phyloP scores from a whole-genome alignment of 2,888 invertebrate species.

The Lumbricus terrestris region DNA sequence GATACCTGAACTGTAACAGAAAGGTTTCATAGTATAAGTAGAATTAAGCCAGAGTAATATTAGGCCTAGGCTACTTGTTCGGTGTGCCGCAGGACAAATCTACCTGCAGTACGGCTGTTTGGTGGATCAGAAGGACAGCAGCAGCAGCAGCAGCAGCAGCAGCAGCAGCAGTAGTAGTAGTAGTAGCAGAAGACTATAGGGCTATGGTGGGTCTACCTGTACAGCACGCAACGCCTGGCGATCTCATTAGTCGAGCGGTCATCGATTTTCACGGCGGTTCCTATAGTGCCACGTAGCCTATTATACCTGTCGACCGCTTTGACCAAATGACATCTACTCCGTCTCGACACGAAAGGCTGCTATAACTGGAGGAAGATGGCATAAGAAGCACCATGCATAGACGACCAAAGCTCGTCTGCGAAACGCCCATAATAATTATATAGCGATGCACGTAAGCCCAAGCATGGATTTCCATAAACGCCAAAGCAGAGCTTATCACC shows the following conservation, averaged over 20 bases:
- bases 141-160: no score
- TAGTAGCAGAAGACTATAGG: not conserved
- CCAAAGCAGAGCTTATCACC: not conserved
- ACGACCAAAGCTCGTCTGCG: no score
- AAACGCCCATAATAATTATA: not conserved
- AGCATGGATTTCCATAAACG: not conserved
- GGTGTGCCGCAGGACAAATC: no score
- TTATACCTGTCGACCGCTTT: not conserved
- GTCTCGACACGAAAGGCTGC: not conserved
- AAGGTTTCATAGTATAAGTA: no score
- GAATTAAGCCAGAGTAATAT: no score
- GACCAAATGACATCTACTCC: not conserved
- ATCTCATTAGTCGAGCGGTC: not conserved
- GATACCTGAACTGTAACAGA: no score
- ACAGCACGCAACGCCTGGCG: not conserved
- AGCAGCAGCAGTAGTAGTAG: no score
- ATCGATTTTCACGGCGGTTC: conserved; percentile 3
- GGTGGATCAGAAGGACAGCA: no score
- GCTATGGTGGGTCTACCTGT: not conserved
- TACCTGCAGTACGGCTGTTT: not conserved
- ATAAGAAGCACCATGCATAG: no score
- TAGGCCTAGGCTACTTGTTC: no score
- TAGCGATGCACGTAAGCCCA: no score
- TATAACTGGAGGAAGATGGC: not conserved
- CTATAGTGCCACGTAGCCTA: not conserved